Percentiles rank a stretch among this genome's conserved stretches.
Conservation (phyloP, 2,888 invertebrate species). For the Oscheius sp. region DNA sequence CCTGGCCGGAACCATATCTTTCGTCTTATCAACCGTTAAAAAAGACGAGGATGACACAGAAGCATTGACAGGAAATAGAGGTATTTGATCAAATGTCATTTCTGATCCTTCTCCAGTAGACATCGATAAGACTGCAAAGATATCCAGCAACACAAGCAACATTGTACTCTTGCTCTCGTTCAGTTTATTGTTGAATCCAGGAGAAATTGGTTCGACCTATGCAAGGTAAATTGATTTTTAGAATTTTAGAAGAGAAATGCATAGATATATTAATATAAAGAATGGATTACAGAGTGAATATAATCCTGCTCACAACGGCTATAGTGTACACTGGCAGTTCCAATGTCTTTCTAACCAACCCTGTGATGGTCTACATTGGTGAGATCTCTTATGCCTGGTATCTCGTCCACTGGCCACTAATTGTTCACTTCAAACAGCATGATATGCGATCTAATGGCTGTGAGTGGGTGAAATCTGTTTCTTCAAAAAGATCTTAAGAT, state of each 20-base stretch:
- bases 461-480: background rate
- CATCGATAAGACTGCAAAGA: no score
- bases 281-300: background rate
- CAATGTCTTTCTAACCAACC: background rate
- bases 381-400: conserved; percentile 16
- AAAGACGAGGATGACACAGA: background rate
- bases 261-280: no score
- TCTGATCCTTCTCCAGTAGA: no score
- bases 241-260: no score
- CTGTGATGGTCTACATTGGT: background rate
- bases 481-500: background rate
- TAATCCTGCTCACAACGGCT: background rate
- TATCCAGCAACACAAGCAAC: no score
- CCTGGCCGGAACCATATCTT: background rate
- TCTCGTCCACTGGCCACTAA: conserved; percentile 6
- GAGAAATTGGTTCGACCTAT: background rate
- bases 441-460: background rate
- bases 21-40: background rate
- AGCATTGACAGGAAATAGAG: background rate
- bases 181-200: background rate
- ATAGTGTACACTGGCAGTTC: background rate
- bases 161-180: background rate
- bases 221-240: conserved; percentile 13
- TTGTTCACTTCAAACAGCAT: background rate
- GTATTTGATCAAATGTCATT: background rate